A percentile compares a stretch with the other conserved stretches of the same genome.
Evolutionary conservation across 2,888 invertebrate species (phyloP).

Genomic region (Cryptus viduatorius): DNA sequence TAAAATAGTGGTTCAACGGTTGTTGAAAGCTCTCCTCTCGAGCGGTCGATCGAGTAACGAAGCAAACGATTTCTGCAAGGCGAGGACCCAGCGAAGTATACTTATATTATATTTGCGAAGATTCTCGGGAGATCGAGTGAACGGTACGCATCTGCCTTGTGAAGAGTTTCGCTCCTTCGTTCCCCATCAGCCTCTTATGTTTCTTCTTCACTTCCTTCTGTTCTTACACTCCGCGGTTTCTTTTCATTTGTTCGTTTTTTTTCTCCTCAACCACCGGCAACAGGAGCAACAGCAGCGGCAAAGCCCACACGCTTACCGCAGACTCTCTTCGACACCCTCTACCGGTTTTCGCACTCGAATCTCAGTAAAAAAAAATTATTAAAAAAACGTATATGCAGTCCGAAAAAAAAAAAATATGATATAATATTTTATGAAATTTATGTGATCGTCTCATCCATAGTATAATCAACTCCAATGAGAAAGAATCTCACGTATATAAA

Average conservation of each 20-base stretch:
- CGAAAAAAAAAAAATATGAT: not conserved
- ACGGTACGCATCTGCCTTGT: not conserved
- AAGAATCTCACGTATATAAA: not conserved
- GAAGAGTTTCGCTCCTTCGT: slow-evolving; percentile 4
- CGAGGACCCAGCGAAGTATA: not conserved
- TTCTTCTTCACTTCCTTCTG: slow-evolving; percentile 10
- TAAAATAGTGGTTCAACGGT: slow-evolving; percentile 59
- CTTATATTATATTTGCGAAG: not conserved
- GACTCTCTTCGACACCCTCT: slow-evolving; percentile 23
- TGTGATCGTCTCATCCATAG: not conserved
- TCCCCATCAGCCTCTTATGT: slow-evolving; percentile 26
- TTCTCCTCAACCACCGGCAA: not conserved
- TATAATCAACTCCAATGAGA: not conserved
- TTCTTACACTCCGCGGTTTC: not conserved
- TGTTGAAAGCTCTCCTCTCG: slow-evolving; percentile 11
- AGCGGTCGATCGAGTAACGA: slow-evolving; percentile 13
- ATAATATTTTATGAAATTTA: slow-evolving; percentile 28
- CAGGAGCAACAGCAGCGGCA: not conserved
- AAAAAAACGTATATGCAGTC: not conserved
- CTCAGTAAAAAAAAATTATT: not conserved
- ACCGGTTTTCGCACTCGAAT: slow-evolving; percentile 34
- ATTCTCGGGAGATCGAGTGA: slow-evolving; percentile 26
- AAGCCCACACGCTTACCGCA: slow-evolving; percentile 21
- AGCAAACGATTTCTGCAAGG: not conserved
- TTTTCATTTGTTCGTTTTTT: slow-evolving; percentile 15